phyloP scores from a whole-genome alignment of 2,797 vertebrate species.

The Steatocranus sp. region DNA sequence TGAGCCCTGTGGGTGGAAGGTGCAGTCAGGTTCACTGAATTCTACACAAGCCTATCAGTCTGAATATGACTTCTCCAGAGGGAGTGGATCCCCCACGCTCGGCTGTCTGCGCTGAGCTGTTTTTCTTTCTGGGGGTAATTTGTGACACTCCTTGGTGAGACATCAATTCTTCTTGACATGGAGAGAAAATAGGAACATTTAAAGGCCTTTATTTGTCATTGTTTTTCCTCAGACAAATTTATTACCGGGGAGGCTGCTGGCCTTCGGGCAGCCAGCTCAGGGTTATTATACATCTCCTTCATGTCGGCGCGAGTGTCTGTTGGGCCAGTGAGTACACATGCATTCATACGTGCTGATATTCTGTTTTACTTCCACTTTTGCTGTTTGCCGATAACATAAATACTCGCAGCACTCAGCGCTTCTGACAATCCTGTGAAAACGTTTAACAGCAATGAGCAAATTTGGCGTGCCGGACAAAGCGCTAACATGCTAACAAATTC shows the following conservation, averaged over 20 bases:
- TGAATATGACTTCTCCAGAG: slow-evolving; percentile 44
- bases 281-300: slow-evolving; percentile 30
- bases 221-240: slow-evolving; percentile 55
- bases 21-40: slow-evolving; percentile 40
- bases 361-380: not conserved
- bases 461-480: not conserved
- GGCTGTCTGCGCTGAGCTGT: slow-evolving; percentile 44
- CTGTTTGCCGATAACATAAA: not conserved
- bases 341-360: not conserved
- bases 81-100: slow-evolving; percentile 41
- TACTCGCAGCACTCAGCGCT: slow-evolving; percentile 8
- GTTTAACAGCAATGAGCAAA: not conserved
- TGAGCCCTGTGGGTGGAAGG: slow-evolving; percentile 37
- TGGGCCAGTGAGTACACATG: slow-evolving; percentile 3
- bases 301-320: not conserved
- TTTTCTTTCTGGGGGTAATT: slow-evolving; percentile 65
- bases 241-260: slow-evolving; percentile 38
- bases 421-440: slow-evolving; percentile 1
- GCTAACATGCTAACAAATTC: slow-evolving; percentile 11
- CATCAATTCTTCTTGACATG: slow-evolving; percentile 65
- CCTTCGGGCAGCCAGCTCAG: slow-evolving; percentile 28
- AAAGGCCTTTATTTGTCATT: slow-evolving; percentile 70
- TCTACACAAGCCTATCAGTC: slow-evolving; percentile 50
- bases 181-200: slow-evolving; percentile 67
- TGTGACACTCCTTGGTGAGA: slow-evolving; percentile 51